These are phyloP conservation scores for Typhlichthys eigenmanni DNA, from an alignment of 2,797 vertebrate genomes.

Conservation along the genomic window DNA sequence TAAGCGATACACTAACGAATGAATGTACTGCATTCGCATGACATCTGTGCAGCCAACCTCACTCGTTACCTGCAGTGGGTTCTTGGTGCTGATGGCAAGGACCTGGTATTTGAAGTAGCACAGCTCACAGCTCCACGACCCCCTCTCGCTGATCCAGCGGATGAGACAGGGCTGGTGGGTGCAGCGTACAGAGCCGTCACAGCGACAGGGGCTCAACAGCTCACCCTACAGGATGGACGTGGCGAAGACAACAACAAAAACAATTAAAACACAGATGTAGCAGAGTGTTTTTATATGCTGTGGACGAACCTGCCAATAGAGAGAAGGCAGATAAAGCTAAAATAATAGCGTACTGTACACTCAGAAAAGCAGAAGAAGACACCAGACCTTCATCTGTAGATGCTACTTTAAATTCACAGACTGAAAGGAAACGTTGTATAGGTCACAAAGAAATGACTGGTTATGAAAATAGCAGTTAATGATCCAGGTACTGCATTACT, in stretches of 20 bases:
- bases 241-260: not conserved
- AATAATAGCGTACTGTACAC: too few species aligned
- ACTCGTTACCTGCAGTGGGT: constrained; percentile 80
- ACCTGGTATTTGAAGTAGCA: constrained; percentile 88
- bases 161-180: constrained; percentile 86
- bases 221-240: constrained; percentile 67
- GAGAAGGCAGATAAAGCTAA: too few species aligned
- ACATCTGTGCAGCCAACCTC: not conserved
- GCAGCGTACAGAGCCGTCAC: constrained; percentile 81
- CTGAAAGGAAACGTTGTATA: too few species aligned
- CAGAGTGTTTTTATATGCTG: not conserved
- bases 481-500: constrained; percentile 31
- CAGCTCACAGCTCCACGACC: constrained; percentile 86
- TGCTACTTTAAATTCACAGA: too few species aligned
- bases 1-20: too few species aligned
- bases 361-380: too few species aligned
- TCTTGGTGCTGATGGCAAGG: constrained; percentile 86
- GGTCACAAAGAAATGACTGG: too few species aligned
- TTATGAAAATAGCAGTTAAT: not conserved
- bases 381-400: too few species aligned
- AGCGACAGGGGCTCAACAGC: constrained; percentile 82
- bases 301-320: not conserved
- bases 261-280: not conserved
- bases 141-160: constrained; percentile 85
- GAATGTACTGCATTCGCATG: not conserved